Evolutionary conservation across 2,888 invertebrate genomes (phyloP).

Genomic region (Branchipolynoe longqiensis): DNA sequence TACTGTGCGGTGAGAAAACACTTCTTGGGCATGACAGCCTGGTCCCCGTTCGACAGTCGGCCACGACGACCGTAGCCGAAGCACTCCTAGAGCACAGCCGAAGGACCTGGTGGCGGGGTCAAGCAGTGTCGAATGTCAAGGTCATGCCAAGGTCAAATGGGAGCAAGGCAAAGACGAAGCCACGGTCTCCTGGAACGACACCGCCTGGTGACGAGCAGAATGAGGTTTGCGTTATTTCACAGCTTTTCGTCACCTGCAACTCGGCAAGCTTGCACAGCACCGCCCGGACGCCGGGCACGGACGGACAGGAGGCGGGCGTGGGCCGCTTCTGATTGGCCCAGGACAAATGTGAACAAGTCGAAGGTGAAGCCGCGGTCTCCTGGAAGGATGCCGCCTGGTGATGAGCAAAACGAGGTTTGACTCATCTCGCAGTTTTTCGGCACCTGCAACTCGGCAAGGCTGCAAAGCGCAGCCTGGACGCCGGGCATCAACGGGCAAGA

Average conservation of each 20-base stretch:
- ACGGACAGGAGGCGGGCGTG: not conserved
- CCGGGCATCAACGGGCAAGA: too few relatives aligned
- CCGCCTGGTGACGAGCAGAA: slow-evolving; percentile 5
- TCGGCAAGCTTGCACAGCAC: not conserved
- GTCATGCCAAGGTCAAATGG: slow-evolving; percentile 12
- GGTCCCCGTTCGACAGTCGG: slow-evolving; percentile 17
- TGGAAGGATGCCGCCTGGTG: not conserved
- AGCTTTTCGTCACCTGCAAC: slow-evolving; percentile 33
- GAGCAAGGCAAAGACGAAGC: not conserved
- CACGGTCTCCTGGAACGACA: not conserved
- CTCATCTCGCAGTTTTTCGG: slow-evolving; percentile 41
- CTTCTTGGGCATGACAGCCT: slow-evolving; percentile 1
- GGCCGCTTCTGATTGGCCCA: slow-evolving; percentile 34
- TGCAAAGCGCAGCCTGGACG: too few relatives aligned
- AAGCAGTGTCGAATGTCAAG: slow-evolving; percentile 23
- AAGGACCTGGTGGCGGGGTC: slow-evolving; percentile 44
- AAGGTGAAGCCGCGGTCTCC: slow-evolving; percentile 25
- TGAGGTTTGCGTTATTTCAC: slow-evolving; percentile 46
- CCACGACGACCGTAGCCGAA: slow-evolving; percentile 42
- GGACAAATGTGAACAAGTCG: not conserved
- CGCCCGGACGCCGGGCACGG: too few relatives aligned
- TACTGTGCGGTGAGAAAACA: slow-evolving; percentile 27
- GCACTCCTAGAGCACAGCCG: slow-evolving; percentile 9
- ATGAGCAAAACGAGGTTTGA: slow-evolving; percentile 32
- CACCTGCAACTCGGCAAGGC: slow-evolving; percentile 8